Evolutionary conservation across 2,888 invertebrate genomes (phyloP).

Genomic region (Brenthis daphne): DNA sequence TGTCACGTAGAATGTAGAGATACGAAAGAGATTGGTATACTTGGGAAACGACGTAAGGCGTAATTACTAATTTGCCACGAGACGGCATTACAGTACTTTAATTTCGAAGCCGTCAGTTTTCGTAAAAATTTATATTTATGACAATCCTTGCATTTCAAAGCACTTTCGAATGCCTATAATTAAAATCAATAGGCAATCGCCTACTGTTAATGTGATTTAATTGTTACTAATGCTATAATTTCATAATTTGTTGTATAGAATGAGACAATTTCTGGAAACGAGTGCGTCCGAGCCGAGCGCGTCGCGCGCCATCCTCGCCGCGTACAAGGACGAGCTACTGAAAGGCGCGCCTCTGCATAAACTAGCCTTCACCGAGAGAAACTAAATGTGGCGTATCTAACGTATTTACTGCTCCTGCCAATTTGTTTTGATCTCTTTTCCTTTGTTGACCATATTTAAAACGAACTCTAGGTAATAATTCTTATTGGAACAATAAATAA

Average conservation of each 20-base stretch:
- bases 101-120: too few relatives aligned
- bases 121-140: too few relatives aligned
- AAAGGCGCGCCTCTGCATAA: conserved; percentile 69
- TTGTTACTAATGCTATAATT: background rate
- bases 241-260: conserved; percentile 45
- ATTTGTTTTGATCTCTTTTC: background rate
- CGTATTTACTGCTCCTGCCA: conserved; percentile 13
- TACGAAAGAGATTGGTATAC: too few relatives aligned
- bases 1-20: too few relatives aligned
- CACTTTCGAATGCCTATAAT: too few relatives aligned
- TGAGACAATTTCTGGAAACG: conserved; percentile 78
- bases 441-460: background rate
- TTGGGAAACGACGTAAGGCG: too few relatives aligned
- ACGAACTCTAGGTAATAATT: background rate
- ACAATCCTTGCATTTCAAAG: too few relatives aligned
- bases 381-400: conserved; percentile 49
- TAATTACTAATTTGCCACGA: too few relatives aligned
- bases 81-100: too few relatives aligned
- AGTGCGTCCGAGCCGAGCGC: conserved; percentile 73
- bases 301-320: conserved; percentile 72
- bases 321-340: conserved; percentile 76
- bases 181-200: too few relatives aligned
- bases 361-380: conserved; percentile 60
- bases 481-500: background rate
- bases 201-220: too few relatives aligned